phyloP scores from a whole-genome alignment of 1,140 invertebrate genomes.

The Lepidurus arcticus region DNA sequence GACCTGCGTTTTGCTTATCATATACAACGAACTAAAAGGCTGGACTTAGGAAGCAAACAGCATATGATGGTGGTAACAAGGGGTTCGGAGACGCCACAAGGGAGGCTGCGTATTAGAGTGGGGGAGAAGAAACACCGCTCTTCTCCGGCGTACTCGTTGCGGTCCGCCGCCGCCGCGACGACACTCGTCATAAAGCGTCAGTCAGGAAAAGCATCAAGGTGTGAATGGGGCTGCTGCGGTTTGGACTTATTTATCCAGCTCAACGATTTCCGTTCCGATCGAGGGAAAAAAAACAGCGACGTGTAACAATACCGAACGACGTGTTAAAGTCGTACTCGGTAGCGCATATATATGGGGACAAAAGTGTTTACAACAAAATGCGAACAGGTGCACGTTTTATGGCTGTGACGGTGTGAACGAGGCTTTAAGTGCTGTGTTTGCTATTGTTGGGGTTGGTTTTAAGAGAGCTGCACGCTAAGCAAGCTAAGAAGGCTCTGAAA shows the following conservation, averaged over 20 bases:
- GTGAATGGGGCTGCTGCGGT: not conserved
- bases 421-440: constrained; percentile 8
- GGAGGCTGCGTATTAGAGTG: constrained; percentile 15
- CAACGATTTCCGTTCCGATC: not conserved
- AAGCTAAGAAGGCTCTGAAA: too few species aligned
- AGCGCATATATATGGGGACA: too few species aligned
- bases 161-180: not conserved
- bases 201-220: constrained; percentile 21
- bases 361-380: not conserved
- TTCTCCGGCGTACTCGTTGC: not conserved
- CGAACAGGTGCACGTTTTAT: constrained; percentile 13
- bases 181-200: constrained; percentile 21
- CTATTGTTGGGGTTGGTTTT: not conserved
- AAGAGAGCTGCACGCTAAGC: too few species aligned
- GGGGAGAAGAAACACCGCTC: not conserved
- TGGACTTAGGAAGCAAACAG: not conserved
- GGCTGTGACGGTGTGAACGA: not conserved
- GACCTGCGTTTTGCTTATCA: constrained; percentile 21
- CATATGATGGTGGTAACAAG: constrained; percentile 13
- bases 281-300: too few species aligned
- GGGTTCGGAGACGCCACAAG: not conserved
- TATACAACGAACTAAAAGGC: not conserved
- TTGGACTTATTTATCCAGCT: not conserved
- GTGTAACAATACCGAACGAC: not conserved
- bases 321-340: too few species aligned